Evolutionary conservation across 2,797 vertebrate genomes (phyloP), one percentile per base, ranked within the genome.

Genomic region (Amniataba percoides): DNA sequence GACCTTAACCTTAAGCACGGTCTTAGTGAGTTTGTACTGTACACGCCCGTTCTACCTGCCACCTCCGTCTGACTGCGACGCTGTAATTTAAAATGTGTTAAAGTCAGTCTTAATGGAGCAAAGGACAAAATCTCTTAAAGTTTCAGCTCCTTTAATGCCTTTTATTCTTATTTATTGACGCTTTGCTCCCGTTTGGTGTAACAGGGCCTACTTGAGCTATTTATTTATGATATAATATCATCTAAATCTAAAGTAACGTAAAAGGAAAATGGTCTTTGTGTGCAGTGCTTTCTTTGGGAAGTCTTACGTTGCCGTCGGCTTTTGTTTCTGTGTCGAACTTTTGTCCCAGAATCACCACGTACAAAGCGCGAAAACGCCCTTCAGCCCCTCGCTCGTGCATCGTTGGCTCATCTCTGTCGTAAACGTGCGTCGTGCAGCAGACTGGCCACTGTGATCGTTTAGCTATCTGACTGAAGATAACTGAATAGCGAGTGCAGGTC

Each of bases 371-470:
- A 49, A n/a, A n/a, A 72, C 53, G 25, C 63, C 12, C 55, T 81
- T 65, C 6, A 67, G 73, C 11, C 51, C n/a, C 62, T 21, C 40
- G 4, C 34, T 63, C 42, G 58, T 53, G 34, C 78, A 73, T 52
- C 18, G 11, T 74, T 25, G 15, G 60, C 61, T 87, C 63, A 56
- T 48, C 72, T 77, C 57, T 45, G 71, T 78, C 66, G 80, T 85
- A 78, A 43, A 21, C 83, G 62, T 49, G 64, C 84, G 73, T 81
- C 42, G 60, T 80, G 63, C 87, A 76, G 78, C 92, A 90, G 88
- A 94, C 92, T 90, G 90, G 83, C 87, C 91, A 92, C 91, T 93
- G 91, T 92, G 92, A 93, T 83, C 53, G 89, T 88, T 86, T 63
- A 85, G 74, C 71, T 71, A 51, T 75, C 71, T 52, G 77, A 70